Base-by-base conservation (phyloP, 2,888 invertebrate species). In the Trachelus tabidus region DNA sequence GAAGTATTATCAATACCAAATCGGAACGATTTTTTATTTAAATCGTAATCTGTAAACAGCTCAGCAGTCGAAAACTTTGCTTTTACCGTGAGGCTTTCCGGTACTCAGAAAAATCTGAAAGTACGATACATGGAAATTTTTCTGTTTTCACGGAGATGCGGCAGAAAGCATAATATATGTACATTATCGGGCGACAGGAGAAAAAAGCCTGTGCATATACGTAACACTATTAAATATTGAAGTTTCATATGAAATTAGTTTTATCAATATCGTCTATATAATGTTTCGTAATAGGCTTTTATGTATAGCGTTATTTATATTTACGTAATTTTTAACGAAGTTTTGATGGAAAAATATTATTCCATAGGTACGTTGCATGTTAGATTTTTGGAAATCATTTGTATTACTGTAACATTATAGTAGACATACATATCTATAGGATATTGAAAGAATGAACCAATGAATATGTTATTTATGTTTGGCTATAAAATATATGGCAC, bases 21-120 rank as follows among this genome's bases (percentile, higher is more conserved):
- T 33, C 30, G 71, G 9, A 34, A 71, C 34, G 12, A 71, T 71
- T 71, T 71, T 71, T 71, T 71, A 71, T 71, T 71, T 71, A 71
- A 71, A 71, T 71, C 71, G 30, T 71, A 31, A 30, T 71, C 71
- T 12, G 71, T 71, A 71, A 71, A 71, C 71, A 34, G 71, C 71
- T 71, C 30, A 71, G 30, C 6, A 34, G 34, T 33, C 12, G 30
- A 31, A 71, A 71, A 71, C 71, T 71, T 71, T 71, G 30, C 71
- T 71, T 71, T 71, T 34, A 71, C 71, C 31, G 34, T 11, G 30
- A 71, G 71, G 71, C 71, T 71, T 34, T 71, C 30, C 31, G 23
- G 56, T 23, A 56, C 56, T 23, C 71, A 0, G 23, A 71, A 34
- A 34, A 71, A 71, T 30, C 71, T 34, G 11, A 23, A 71, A 71